These are phyloP conservation scores for Apodemia hepburni DNA, from an alignment of 2,888 invertebrate genomes.

Conservation along the genomic window DNA sequence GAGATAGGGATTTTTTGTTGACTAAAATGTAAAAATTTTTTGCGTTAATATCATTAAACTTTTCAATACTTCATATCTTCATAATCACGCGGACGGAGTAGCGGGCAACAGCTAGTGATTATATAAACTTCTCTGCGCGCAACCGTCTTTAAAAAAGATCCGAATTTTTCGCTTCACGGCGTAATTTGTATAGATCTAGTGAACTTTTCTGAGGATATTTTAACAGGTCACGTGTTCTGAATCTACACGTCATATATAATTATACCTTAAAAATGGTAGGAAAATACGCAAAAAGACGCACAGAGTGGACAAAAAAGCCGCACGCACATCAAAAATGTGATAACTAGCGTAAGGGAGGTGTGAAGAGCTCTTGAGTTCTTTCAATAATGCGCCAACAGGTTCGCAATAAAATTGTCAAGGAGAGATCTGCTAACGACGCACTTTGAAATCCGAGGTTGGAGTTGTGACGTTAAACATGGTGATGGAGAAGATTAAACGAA, in stretches of 20 bases:
- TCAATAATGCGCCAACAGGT: constrained; percentile 54
- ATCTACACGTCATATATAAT: not conserved
- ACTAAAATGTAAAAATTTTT: too few species aligned
- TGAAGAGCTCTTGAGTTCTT: constrained; percentile 51
- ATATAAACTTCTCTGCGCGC: too few species aligned
- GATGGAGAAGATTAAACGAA: constrained; percentile 28
- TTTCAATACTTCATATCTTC: too few species aligned
- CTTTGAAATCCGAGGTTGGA: constrained; percentile 46
- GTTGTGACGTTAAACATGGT: constrained; percentile 41
- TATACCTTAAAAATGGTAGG: constrained; percentile 20
- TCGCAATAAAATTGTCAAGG: constrained; percentile 67
- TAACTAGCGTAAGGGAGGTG: constrained; percentile 72
- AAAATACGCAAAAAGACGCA: constrained; percentile 40
- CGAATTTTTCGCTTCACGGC: too few species aligned
- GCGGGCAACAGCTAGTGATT: too few species aligned
- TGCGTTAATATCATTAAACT: too few species aligned
- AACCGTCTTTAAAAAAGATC: too few species aligned
- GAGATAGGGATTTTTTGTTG: too few species aligned
- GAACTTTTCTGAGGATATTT: not conserved
- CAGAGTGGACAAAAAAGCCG: constrained; percentile 53
- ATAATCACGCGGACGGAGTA: too few species aligned
- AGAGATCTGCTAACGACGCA: constrained; percentile 70
- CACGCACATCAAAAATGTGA: constrained; percentile 66
- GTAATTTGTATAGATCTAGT: too few species aligned
- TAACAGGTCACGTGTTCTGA: not conserved